phyloP scores from a whole-genome alignment of 2,888 invertebrate genomes.

The Allophyes oxyacanthae region DNA sequence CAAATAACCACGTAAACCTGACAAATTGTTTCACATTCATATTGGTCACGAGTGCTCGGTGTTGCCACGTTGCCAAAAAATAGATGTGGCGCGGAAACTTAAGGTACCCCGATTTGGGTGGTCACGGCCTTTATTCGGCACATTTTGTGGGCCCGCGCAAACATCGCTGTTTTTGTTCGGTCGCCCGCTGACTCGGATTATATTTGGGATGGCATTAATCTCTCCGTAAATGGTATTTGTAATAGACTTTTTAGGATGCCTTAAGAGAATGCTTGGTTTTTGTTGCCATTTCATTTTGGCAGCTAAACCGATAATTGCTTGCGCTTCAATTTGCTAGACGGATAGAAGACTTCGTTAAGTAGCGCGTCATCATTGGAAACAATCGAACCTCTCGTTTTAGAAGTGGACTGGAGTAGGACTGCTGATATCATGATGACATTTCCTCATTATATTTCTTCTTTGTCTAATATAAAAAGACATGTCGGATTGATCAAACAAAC shows the following conservation, averaged over 20 bases:
- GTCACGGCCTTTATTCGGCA: conserved; percentile 63
- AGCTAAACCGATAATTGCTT: conserved; percentile 42
- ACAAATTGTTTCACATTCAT: conserved; percentile 86
- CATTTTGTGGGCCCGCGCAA: conserved; percentile 63
- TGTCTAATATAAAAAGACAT: too few relatives aligned
- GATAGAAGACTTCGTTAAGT: not conserved
- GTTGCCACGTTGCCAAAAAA: conserved; percentile 72
- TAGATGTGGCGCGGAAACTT: conserved; percentile 64
- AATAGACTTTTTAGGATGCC: conserved; percentile 58
- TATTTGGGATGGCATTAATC: conserved; percentile 60
- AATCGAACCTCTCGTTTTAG: too few relatives aligned
- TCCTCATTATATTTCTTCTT: too few relatives aligned
- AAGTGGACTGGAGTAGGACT: too few relatives aligned
- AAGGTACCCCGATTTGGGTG: conserved; percentile 63
- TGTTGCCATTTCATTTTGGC: conserved; percentile 30
- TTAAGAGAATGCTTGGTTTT: conserved; percentile 50
- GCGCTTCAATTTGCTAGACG: conserved; percentile 1
- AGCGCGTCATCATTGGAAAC: too few relatives aligned
- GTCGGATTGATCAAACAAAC: too few relatives aligned
- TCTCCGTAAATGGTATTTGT: conserved; percentile 58
- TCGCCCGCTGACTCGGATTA: conserved; percentile 59
- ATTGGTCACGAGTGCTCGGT: conserved; percentile 73
- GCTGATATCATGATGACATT: too few relatives aligned
- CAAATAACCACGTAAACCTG: conserved; percentile 86
- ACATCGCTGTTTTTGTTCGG: conserved; percentile 66